Evolutionary conservation across 2,797 vertebrate species (phyloP).

Genomic region (Etheostoma nigrum): DNA sequence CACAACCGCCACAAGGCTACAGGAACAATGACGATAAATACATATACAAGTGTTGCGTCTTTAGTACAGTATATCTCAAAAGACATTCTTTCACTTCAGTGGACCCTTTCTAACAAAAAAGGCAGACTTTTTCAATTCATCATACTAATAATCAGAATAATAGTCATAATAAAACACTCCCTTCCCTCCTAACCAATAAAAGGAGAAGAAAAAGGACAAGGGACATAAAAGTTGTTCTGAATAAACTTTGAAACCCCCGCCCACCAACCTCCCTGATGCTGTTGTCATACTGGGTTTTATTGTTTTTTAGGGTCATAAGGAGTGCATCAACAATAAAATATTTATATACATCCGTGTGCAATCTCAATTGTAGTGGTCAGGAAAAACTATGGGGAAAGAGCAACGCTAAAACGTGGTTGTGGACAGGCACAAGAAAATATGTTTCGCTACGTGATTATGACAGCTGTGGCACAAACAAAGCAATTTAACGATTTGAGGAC

Average conservation of each 20-base stretch:
- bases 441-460: slow-evolving; percentile 19
- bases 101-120: slow-evolving; percentile 70
- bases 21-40: slow-evolving; percentile 73
- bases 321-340: slow-evolving; percentile 63
- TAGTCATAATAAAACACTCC: slow-evolving; percentile 58
- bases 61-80: slow-evolving; percentile 76
- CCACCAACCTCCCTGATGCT: neutral
- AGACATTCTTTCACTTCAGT: slow-evolving; percentile 80
- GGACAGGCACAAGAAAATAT: slow-evolving; percentile 65
- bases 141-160: slow-evolving; percentile 58
- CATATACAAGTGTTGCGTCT: slow-evolving; percentile 75
- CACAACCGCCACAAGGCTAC: slow-evolving; percentile 56
- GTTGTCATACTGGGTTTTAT: slow-evolving; percentile 28
- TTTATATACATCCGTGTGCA: slow-evolving; percentile 70
- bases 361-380: slow-evolving; percentile 38
- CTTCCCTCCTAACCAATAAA: slow-evolving; percentile 49
- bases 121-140: slow-evolving; percentile 62
- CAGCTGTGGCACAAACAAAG: slow-evolving; percentile 43
- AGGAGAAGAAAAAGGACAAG: slow-evolving; percentile 28
- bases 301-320: slow-evolving; percentile 40
- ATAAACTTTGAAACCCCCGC: slow-evolving; percentile 20
- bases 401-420: slow-evolving; percentile 39
- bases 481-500: slow-evolving; percentile 13
- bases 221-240: slow-evolving; percentile 45
- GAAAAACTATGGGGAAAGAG: slow-evolving; percentile 42